Evolutionary conservation across 2,797 vertebrate genomes (phyloP).

Genomic region (Anolis apletophallus): DNA sequence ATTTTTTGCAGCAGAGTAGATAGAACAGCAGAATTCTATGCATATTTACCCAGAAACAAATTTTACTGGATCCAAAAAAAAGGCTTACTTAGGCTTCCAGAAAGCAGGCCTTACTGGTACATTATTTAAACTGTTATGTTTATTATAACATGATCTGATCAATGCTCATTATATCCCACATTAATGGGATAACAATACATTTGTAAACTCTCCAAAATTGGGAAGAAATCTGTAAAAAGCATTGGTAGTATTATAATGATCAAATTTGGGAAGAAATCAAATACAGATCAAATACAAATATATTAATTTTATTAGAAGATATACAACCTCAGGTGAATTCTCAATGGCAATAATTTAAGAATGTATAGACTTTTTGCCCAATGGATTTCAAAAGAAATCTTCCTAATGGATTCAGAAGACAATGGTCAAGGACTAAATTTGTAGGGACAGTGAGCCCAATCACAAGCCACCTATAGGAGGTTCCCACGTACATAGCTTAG

Average conservation of each 20-base stretch:
- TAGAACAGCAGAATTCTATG: background rate
- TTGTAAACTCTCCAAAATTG: too few species aligned
- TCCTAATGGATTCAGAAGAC: background rate
- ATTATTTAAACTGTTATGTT: too few species aligned
- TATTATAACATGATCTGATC: too few species aligned
- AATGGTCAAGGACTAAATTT: too few species aligned
- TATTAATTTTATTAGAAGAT: background rate
- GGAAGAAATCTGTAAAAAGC: too few species aligned
- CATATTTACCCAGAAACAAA: background rate
- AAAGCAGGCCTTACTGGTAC: too few species aligned
- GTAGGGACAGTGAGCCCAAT: too few species aligned
- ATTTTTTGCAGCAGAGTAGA: background rate
- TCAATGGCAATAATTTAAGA: background rate
- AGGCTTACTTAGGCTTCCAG: too few species aligned
- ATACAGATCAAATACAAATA: background rate
- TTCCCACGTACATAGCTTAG: background rate
- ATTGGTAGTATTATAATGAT: too few species aligned
- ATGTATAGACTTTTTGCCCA: background rate
- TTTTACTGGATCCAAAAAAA: background rate
- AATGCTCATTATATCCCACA: too few species aligned
- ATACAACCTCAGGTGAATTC: background rate
- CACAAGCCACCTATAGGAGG: background rate
- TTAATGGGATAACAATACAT: too few species aligned
- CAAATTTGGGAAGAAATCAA: background rate
- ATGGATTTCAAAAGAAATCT: background rate